phyloP scores from a whole-genome alignment of 2,113 vertebrate species.

The Prinia subflava region DNA sequence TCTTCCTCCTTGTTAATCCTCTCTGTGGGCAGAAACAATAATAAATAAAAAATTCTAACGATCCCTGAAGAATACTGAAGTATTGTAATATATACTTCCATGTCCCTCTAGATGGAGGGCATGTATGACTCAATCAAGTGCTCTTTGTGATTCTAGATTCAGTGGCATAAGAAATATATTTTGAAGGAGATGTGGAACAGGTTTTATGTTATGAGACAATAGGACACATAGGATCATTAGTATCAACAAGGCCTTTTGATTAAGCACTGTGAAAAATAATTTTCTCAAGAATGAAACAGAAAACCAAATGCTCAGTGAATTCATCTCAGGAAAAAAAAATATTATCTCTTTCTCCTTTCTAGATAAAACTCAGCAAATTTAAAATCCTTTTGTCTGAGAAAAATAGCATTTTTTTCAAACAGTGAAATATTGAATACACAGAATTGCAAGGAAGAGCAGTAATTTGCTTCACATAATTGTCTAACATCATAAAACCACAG shows the following conservation, averaged over 20 bases:
- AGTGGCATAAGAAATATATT: neutral
- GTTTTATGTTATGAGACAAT: neutral
- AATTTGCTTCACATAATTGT: conserved; percentile 4
- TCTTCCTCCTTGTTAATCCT: neutral
- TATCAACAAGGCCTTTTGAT: neutral
- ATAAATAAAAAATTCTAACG: neutral
- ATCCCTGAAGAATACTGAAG: neutral
- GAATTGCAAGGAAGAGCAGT: neutral
- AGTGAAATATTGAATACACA: neutral
- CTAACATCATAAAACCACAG: conserved; percentile 27
- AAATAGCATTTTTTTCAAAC: neutral
- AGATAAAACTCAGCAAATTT: neutral
- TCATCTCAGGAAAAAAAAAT: neutral
- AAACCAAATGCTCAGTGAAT: neutral
- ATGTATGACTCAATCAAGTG: neutral
- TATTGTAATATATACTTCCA: neutral
- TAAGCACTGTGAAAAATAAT: neutral
- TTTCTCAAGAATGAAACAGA: neutral
- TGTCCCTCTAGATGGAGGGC: neutral
- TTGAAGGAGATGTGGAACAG: neutral
- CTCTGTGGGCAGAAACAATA: neutral
- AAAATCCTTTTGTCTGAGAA: neutral
- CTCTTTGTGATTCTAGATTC: neutral
- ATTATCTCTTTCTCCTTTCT: neutral
- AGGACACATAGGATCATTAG: neutral